Base-by-base conservation (phyloP, 2,113 vertebrate species). In the Neogobius melanostomus region DNA sequence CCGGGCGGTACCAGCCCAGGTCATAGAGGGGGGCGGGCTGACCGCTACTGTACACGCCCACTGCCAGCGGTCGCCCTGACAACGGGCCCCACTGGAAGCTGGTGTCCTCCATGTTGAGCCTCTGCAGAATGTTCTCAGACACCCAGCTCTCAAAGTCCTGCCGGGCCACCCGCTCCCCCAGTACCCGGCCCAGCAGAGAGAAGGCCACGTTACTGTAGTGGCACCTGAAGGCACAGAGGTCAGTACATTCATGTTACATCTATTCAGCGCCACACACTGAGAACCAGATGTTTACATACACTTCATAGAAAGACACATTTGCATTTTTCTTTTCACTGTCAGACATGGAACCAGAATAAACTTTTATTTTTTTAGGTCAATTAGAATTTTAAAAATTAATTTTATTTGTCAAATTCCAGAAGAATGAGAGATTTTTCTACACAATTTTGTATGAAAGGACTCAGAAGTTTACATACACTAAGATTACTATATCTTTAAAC, bases 131-230 rank as follows among this genome's bases (percentile, higher is more conserved):
- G 59, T 96, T 94, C 68, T 95, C 89, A 0, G 85, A 85, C 56
- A 97, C 60, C 96, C 97, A 99, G 53, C 71, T 93, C 90, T 98
- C 94, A 82, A 95, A 98, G 72, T 96, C 91, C 0, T 85, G 88
- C 0, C 93, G 89, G 0, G 90, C 77, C 0, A 93, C 91, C 8
- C 91, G 93, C 8, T 91, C 86, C 0, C 95, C 94, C 78, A 98
- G 80, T 28, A 96, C 80, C 0, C 96, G 93, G 1, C 95, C 96
- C 90, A 98, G 64, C 52, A 98, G 85, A 0, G 95, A 96, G 85
- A 97, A 98, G 59, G 95, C 97, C 85, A 98, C 76, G 9, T 96
- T 97, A 84, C 96, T 98, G 86, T 98, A 98, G 74, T 98, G 96
- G 76, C 97, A 97, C 64, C 96, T 98, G 83, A 47, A 56, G 64